phyloP scores from a whole-genome alignment of 2,797 vertebrate species.

The Pygocentrus nattereri region DNA sequence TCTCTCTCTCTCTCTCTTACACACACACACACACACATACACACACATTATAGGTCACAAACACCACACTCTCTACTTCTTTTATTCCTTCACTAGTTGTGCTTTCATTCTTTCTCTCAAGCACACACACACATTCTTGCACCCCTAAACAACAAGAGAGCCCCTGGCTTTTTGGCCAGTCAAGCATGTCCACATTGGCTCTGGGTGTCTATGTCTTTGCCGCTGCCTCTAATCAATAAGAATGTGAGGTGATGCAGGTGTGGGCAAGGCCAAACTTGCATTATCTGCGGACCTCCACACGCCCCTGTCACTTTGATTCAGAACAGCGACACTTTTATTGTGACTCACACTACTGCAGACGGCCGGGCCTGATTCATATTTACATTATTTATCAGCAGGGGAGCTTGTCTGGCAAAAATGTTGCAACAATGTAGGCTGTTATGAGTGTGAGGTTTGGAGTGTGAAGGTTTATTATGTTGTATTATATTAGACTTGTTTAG shows the following conservation, averaged over 20 bases:
- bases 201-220: constrained; percentile 59
- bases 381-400: constrained; percentile 76
- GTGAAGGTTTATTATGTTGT: background rate
- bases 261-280: constrained; percentile 19
- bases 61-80: constrained; percentile 20
- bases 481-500: background rate
- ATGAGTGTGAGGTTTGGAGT: background rate
- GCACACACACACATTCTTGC: constrained; percentile 19
- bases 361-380: constrained; percentile 75
- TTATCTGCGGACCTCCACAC: constrained; percentile 23
- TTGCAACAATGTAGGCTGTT: background rate
- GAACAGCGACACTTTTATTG: constrained; percentile 62
- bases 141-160: background rate
- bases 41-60: constrained; percentile 24
- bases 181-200: constrained; percentile 71
- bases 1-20: constrained; percentile 12
- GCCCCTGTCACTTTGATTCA: constrained; percentile 58
- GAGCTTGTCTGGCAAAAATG: background rate
- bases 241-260: constrained; percentile 63
- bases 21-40: too few species aligned
- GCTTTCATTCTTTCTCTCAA: background rate
- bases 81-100: constrained; percentile 36
- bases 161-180: constrained; percentile 67
- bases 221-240: constrained; percentile 71
- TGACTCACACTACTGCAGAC: constrained; percentile 74